Conservation (phyloP, 2,888 invertebrate genomes). For the Melinaea marsaeus region DNA sequence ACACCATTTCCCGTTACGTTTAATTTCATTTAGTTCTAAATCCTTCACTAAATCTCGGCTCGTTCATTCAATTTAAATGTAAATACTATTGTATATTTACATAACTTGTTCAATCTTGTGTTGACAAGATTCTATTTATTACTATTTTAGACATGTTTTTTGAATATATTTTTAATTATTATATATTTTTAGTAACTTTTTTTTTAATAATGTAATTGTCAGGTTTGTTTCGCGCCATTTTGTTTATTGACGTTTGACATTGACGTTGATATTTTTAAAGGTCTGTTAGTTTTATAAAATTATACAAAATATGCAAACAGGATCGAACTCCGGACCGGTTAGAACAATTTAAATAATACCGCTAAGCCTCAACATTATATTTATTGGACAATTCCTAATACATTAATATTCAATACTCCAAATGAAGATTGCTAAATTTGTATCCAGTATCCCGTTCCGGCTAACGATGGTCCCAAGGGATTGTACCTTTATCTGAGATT, state of each 20-base stretch:
- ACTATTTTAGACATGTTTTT: too few species aligned
- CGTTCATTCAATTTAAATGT: slow-evolving; percentile 63
- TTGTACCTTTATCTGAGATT: slow-evolving; percentile 60
- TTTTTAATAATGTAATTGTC: too few species aligned
- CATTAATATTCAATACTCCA: slow-evolving; percentile 23
- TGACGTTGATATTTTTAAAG: background rate
- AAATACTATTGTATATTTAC: slow-evolving; percentile 41
- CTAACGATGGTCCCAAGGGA: slow-evolving; percentile 51
- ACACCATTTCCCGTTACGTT: background rate
- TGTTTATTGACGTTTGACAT: background rate
- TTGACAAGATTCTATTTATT: too few species aligned
- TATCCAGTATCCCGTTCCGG: slow-evolving; percentile 38
- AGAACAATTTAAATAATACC: too few species aligned
- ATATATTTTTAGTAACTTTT: too few species aligned
- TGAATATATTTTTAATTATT: too few species aligned
- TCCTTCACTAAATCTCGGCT: background rate
- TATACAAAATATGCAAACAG: too few species aligned
- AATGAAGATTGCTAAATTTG: slow-evolving; percentile 38
- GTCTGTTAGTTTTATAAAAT: background rate
- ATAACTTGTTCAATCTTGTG: slow-evolving; percentile 4
- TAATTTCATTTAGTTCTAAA: background rate
- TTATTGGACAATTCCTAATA: background rate
- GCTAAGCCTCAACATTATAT: too few species aligned
- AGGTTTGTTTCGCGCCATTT: background rate
- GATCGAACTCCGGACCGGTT: too few species aligned